Conservation (phyloP, 2,113 vertebrate genomes). For the Gambusia holbrooki region DNA sequence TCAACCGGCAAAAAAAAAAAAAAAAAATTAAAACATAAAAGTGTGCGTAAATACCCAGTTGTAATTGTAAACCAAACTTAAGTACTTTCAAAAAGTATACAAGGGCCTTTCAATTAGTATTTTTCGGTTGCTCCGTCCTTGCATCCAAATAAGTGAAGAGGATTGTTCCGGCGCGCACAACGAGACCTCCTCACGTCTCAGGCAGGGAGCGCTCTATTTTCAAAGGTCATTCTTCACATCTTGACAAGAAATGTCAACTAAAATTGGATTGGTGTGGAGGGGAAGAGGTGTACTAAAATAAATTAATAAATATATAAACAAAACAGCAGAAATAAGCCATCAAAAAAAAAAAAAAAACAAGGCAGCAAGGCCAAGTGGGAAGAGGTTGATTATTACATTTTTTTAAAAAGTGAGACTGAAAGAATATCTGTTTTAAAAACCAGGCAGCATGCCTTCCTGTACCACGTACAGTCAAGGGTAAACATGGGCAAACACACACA, state of each 20-base stretch:
- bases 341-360: constrained; percentile 48
- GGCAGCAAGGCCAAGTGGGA: constrained; percentile 50
- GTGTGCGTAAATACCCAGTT: background rate
- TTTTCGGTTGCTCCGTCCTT: background rate
- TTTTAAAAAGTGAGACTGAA: constrained; percentile 52
- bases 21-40: too few species aligned
- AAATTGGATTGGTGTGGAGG: constrained; percentile 84
- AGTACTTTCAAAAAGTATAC: background rate
- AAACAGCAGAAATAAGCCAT: constrained; percentile 84
- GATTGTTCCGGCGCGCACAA: constrained; percentile 36
- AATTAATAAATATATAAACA: constrained; percentile 87
- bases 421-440: constrained; percentile 54
- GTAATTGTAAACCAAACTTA: background rate
- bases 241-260: constrained; percentile 90
- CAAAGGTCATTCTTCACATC: constrained; percentile 91
- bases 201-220: constrained; percentile 81
- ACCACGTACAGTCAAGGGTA: background rate
- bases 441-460: constrained; percentile 24
- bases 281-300: constrained; percentile 75
- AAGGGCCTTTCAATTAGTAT: background rate
- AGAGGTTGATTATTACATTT: constrained; percentile 58
- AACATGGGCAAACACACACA: background rate
- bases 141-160: constrained; percentile 12
- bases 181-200: constrained; percentile 57
- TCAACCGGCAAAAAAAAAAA: background rate